Base-by-base conservation (phyloP, 2,113 vertebrate genomes). In the Talpa occidentalis region DNA sequence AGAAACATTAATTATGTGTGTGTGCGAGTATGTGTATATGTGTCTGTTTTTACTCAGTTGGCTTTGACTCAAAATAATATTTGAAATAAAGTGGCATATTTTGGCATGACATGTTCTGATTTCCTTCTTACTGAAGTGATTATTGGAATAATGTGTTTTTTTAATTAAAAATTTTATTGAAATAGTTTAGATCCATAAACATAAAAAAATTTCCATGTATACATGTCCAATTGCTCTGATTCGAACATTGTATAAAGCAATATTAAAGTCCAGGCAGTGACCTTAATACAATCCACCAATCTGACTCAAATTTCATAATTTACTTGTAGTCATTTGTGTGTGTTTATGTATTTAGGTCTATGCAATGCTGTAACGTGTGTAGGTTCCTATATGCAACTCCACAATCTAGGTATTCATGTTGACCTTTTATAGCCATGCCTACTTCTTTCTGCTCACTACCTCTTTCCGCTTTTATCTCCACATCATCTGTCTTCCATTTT, bases 221-320 rank as follows among this genome's bases (percentile, higher is more conserved):
- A 16, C 49, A 79, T 30, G 24, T 82, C 54, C n/a, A 37, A 40
- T 73, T 78, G 83, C 44, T 4, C 19, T 44, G 62, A 0, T 7
- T 70, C 11, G 28, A 95, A 44, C 10, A 85, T 88, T 80, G 60
- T 44, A 14, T 22, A 85, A 78, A 84, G 10, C 24, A 91, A 64
- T 47, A 42, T 62, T 21, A 42, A 1, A 72, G 30, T 16, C 1
- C 1, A 10, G 32, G 37, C 17, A 49, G 30, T 70, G 1, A 79
- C 8, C 28, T 64, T 72, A 32, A 47, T 49, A 22, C 0, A 66
- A 4, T 54, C 1, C 37, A 28, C 5, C 26, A 40, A 3, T 82
- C 16, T 80, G 81, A 67, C 19, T 83, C 28, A 64, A 10, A 56
- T 86, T 91, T 91, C 30, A 40, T 77, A 14, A 69, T 47, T 87